phyloP scores from a whole-genome alignment of 92 coral and sea anemone species.

The Zoanthus gigantus region DNA sequence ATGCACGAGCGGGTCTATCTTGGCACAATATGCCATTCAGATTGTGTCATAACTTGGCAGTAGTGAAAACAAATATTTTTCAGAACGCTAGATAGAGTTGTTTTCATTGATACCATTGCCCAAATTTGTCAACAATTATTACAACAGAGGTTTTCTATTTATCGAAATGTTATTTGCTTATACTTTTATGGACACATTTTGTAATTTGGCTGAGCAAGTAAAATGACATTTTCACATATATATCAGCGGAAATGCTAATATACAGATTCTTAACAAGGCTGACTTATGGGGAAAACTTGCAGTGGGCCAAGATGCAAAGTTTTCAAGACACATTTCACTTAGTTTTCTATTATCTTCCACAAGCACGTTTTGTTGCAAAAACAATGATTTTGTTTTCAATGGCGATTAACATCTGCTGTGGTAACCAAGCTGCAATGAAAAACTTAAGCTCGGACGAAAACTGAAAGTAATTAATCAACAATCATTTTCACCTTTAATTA shows the following conservation, averaged over 20 bases:
- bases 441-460: too few species aligned
- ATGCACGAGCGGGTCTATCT: background rate
- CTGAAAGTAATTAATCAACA: too few species aligned
- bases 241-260: too few species aligned
- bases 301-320: background rate
- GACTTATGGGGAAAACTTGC: background rate
- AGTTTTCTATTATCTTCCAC: background rate
- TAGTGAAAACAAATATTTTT: background rate
- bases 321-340: background rate
- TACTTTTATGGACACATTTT: too few species aligned
- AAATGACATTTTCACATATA: too few species aligned
- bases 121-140: background rate
- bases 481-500: too few species aligned
- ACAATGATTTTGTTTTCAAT: background rate
- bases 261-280: too few species aligned
- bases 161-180: too few species aligned
- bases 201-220: too few species aligned
- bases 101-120: background rate
- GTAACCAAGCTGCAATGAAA: background rate
- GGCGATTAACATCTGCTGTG: background rate
- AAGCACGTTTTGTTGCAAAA: constrained; percentile 14
- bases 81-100: background rate
- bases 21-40: background rate
- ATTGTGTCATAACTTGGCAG: background rate
- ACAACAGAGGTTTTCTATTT: too few species aligned